These are phyloP conservation scores for Mionectes macconnelli DNA, from an alignment of 2,113 vertebrate genomes.

Conservation along the genomic window DNA sequence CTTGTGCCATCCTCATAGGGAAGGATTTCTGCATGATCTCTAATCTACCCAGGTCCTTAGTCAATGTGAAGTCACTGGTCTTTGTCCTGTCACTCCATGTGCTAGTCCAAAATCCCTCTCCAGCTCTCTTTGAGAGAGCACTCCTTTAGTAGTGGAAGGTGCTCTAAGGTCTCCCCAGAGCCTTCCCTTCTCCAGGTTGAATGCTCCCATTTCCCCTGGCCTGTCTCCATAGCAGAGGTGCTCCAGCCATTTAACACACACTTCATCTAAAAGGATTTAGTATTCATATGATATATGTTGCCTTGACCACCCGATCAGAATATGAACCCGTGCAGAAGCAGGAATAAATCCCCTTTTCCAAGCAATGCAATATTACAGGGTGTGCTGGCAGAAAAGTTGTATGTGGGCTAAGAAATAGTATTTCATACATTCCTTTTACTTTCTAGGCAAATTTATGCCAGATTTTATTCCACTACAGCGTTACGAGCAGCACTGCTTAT, in stretches of 20 bases:
- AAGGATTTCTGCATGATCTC: background rate
- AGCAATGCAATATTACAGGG: background rate
- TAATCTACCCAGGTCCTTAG: background rate
- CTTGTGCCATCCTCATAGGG: background rate
- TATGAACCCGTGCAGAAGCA: background rate
- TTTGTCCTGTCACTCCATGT: background rate
- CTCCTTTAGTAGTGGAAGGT: background rate
- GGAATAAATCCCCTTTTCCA: background rate
- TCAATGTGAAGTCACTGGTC: background rate
- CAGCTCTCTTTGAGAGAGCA: background rate
- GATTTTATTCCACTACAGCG: constrained; percentile 13
- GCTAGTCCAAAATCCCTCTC: background rate
- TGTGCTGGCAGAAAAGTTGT: background rate
- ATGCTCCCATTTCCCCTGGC: background rate
- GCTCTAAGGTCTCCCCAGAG: background rate
- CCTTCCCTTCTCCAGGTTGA: background rate
- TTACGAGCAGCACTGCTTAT: background rate
- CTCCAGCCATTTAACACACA: background rate
- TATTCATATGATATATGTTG: background rate
- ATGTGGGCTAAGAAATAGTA: constrained; percentile 45
- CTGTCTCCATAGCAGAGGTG: background rate
- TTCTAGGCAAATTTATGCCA: constrained; percentile 58
- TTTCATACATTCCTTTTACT: constrained; percentile 56
- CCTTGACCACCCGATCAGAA: background rate
- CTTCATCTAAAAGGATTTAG: background rate